A percentile compares a stretch with the other conserved stretches of the same genome.
Conservation (phyloP, 2,888 invertebrate genomes). For the Stenurella melanura region DNA sequence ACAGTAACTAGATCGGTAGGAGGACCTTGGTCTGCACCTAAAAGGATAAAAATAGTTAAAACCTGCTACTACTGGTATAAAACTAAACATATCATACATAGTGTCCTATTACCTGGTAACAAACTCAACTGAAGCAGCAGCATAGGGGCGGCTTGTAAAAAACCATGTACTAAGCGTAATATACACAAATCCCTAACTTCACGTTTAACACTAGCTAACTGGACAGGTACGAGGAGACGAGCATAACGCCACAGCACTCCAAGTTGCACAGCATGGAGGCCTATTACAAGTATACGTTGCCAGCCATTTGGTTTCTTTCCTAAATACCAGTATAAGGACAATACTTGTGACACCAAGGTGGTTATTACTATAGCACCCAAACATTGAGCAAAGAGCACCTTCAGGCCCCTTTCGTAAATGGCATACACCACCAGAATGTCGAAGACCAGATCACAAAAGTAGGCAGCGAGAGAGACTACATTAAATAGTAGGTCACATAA, state of each 20-base stretch:
- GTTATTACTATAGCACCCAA: slow-evolving; percentile 84
- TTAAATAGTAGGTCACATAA: slow-evolving; percentile 94
- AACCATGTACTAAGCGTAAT: slow-evolving; percentile 89
- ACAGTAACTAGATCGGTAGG: slow-evolving; percentile 87
- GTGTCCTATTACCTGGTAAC: slow-evolving; percentile 69
- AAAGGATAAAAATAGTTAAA: slow-evolving; percentile 31
- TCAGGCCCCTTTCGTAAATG: slow-evolving; percentile 81
- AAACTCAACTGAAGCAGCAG: slow-evolving; percentile 87
- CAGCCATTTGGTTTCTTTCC: slow-evolving; percentile 68
- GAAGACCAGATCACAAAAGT: slow-evolving; percentile 93
- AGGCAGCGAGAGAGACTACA: slow-evolving; percentile 90
- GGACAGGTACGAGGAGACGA: slow-evolving; percentile 88
- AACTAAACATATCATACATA: not conserved
- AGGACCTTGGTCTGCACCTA: slow-evolving; percentile 49
- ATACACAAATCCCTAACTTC: slow-evolving; percentile 86
- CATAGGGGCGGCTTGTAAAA: slow-evolving; percentile 93
- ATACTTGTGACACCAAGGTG: slow-evolving; percentile 83
- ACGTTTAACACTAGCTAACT: slow-evolving; percentile 87
- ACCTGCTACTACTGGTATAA: not conserved
- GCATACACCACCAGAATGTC: slow-evolving; percentile 91
- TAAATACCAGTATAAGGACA: slow-evolving; percentile 82
- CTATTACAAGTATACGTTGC: slow-evolving; percentile 75
- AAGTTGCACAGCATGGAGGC: slow-evolving; percentile 81
- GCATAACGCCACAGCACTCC: slow-evolving; percentile 90
- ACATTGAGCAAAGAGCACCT: slow-evolving; percentile 81